These are phyloP conservation scores for Apocheima hispidaria DNA, from an alignment of 2,888 invertebrate genomes.

Conservation along the genomic window DNA sequence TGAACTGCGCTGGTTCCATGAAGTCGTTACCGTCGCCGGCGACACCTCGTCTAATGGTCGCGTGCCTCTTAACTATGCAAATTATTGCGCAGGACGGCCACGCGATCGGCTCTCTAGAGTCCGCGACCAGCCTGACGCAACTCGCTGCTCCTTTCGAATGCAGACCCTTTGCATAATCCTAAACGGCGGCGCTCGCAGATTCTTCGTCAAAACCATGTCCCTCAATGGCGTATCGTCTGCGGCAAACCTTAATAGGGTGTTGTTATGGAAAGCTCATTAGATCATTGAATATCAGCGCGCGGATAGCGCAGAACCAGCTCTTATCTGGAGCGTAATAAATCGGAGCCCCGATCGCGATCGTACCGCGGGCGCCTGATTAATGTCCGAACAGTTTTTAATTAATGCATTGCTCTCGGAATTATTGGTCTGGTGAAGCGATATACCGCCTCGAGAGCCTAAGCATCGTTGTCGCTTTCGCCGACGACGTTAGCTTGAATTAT, in stretches of 20 bases:
- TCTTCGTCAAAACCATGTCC: slow-evolving; percentile 1
- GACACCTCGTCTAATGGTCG: slow-evolving; percentile 65
- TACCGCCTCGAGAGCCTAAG: slow-evolving; percentile 49
- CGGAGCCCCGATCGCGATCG: slow-evolving; percentile 66
- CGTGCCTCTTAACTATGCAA: slow-evolving; percentile 65
- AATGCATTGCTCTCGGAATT: slow-evolving; percentile 58
- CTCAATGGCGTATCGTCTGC: neutral
- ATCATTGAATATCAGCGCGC: slow-evolving; percentile 39
- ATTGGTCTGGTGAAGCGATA: slow-evolving; percentile 54
- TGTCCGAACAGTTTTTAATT: slow-evolving; percentile 74
- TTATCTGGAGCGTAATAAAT: slow-evolving; percentile 75
- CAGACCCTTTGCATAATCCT: slow-evolving; percentile 51
- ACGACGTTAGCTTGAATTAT: slow-evolving; percentile 60
- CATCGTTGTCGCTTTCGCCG: slow-evolving; percentile 59
- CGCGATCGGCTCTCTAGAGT: slow-evolving; percentile 34
- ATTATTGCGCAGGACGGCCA: slow-evolving; percentile 49
- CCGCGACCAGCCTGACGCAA: slow-evolving; percentile 46
- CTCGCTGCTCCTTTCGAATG: slow-evolving; percentile 53
- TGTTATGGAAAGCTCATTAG: slow-evolving; percentile 53
- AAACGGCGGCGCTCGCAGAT: slow-evolving; percentile 26
- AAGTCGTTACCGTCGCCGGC: slow-evolving; percentile 62
- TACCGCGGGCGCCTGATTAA: slow-evolving; percentile 67
- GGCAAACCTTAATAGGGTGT: slow-evolving; percentile 41
- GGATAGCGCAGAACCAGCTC: slow-evolving; percentile 59
- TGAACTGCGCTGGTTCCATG: slow-evolving; percentile 53